Base-by-base conservation (phyloP, 1,140 invertebrate genomes). In the Nixonia krombeini region DNA sequence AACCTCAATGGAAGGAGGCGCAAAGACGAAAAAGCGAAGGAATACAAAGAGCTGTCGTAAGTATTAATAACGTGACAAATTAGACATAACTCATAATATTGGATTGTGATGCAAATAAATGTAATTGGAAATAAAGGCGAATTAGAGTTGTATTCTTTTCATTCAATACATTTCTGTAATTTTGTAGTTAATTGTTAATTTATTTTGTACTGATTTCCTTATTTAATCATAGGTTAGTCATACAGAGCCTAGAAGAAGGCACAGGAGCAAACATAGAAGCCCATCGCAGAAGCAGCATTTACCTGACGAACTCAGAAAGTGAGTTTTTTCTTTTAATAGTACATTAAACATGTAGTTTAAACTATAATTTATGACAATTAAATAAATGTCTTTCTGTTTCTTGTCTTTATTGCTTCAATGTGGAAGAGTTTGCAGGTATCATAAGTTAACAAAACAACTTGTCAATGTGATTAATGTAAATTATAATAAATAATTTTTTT, bases 1-100 rank as follows among this genome's bases (percentile, higher is more conserved):
- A 93, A 58, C 89, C 90, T 13, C 94, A 95, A 78, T 96, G 94
- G 94, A 90, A 90, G 64, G 93, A 95, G 82, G 92, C 93, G 25
- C 92, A 95, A 79, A 88, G 90, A 73, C 89, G 91, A 67, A 90
- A 90, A 76, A 88, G 87, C 12, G 88, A 90, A 71, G 86, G 86
- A 12, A 87, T 88, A 38, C 82, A 85, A 75, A 81, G 81, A 72
- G 82, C 84, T 28, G 80, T 85, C 45, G 84, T 84, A 61, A 31
- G 29, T 10, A n/a, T 31, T 9, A 26, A 5, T 26, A 26, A 26
- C 25, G 25, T n/a, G n/a, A n/a, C n/a, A n/a, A n/a, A n/a, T n/a
- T n/a, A n/a, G n/a, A n/a, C n/a, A n/a, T n/a, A n/a, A n/a, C n/a
- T n/a, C n/a, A n/a, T n/a, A n/a, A n/a, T n/a, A n/a, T n/a, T n/a